Base-by-base conservation (phyloP, 1,140 invertebrate genomes). In the Oscheius sp. region DNA sequence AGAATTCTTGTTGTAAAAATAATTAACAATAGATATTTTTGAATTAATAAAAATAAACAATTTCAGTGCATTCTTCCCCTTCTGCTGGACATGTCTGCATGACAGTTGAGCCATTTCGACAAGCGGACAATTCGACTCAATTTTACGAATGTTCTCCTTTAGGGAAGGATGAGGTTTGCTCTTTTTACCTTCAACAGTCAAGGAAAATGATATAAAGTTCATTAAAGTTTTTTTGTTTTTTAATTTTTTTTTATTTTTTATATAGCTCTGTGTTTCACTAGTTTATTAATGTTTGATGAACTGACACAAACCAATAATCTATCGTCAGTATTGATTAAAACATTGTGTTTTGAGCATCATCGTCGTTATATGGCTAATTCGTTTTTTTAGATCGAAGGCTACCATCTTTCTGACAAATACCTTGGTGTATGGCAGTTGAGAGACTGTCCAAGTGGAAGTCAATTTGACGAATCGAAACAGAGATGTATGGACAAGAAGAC, bases 131-230 rank as follows among this genome's bases (percentile, higher is more conserved):
- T 32, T 28, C 70, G 3, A 58, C 75, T 29, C 35, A 55, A 13
- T 80, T 72, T 31, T 79, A 61, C 42, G 79, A 80, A 73, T 80
- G 79, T 72, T 68, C 79, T 7, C 74, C 79, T 32, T 32, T 80
- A 3, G 58, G 70, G 2, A 75, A 79, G 29, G 75, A 81, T 23
- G 79, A 80, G 62, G 64, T 79, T 46, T 20, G 75, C n/a, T n/a
- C 66, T 36, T 80, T 64, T 38, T 36, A 49, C 15, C 70, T 78
- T 20, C n/a, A n/a, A n/a, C n/a, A n/a, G 34, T 42, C n/a, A 55
- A 4, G 7, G 7, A 55, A 23, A 55, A 13, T 29, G 26, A 62
- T 4, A 32, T 18, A 62, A 32, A 23, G n/a, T 26, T 68, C 46
- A 13, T 38, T 31, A 31, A 63, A 38, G 15, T 26, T 13, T 34